Conservation (phyloP, 2,888 invertebrate genomes). For the Elegia similella region DNA sequence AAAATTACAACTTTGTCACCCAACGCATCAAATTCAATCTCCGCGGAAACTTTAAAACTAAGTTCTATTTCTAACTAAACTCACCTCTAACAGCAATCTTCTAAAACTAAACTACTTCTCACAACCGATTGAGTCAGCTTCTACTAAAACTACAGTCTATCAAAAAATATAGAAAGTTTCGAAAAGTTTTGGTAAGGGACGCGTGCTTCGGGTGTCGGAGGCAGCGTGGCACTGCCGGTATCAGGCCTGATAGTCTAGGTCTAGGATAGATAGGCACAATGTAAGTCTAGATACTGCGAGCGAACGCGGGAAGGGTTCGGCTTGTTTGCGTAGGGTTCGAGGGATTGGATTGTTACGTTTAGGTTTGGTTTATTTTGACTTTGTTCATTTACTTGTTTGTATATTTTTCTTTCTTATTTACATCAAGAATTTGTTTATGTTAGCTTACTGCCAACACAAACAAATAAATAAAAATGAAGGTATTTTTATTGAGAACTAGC, state of each 20-base stretch:
- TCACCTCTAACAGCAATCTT: conserved; percentile 10
- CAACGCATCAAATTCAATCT: background rate
- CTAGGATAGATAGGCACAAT: conserved; percentile 33
- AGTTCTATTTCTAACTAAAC: background rate
- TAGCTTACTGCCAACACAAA: too few species aligned
- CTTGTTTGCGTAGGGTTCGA: too few species aligned
- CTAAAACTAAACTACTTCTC: conserved; percentile 31
- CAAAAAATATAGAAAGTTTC: conserved; percentile 3
- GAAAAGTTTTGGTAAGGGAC: conserved; percentile 27
- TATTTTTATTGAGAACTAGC: too few species aligned
- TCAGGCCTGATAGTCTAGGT: conserved; percentile 57
- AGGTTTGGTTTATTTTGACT: too few species aligned
- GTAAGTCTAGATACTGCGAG: too few species aligned
- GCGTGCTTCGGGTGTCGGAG: conserved; percentile 60
- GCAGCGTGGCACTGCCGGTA: conserved; percentile 63
- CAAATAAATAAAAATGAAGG: too few species aligned
- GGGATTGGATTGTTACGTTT: too few species aligned
- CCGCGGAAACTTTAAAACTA: background rate
- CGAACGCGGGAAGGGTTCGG: too few species aligned
- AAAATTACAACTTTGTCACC: background rate
- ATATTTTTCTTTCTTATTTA: too few species aligned
- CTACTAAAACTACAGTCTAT: conserved; percentile 24
- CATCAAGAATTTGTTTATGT: too few species aligned
- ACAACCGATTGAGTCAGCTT: conserved; percentile 58
- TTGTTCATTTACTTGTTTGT: too few species aligned